phyloP scores from a whole-genome alignment of 53 echinoderm and acorn worm species.

The Stichopus horrens region DNA sequence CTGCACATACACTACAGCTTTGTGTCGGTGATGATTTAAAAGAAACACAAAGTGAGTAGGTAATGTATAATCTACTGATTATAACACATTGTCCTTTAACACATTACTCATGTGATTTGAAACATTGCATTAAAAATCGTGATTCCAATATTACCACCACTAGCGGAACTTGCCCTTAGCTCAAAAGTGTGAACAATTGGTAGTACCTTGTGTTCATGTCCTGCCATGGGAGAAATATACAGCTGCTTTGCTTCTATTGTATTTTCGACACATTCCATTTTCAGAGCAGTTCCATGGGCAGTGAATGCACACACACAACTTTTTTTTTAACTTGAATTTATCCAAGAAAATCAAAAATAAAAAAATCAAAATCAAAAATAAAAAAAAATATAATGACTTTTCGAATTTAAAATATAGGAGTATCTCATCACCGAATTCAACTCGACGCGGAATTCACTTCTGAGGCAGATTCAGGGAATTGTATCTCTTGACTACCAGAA shows the following conservation, averaged over 20 bases:
- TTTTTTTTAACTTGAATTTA: background rate
- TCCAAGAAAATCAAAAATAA: background rate
- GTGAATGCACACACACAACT: background rate
- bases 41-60: constrained; percentile 18
- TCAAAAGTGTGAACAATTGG: background rate
- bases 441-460: constrained; percentile 31
- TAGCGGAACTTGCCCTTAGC: background rate
- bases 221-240: too few relatives aligned
- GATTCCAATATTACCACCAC: background rate
- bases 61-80: background rate
- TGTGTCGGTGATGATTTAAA: constrained; percentile 51
- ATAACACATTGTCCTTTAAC: background rate
- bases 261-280: too few relatives aligned
- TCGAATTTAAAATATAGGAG: background rate
- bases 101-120: too few relatives aligned
- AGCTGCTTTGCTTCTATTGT: too few relatives aligned
- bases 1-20: constrained; percentile 51
- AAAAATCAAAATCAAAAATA: constrained; percentile 32
- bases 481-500: constrained; percentile 31
- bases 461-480: constrained; percentile 23
- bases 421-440: constrained; percentile 27
- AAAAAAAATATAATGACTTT: constrained; percentile 44
- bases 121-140: background rate
- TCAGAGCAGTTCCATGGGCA: background rate
- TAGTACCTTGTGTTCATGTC: background rate